Evolutionary conservation across 2,113 vertebrate species (phyloP), one percentile per base, ranked within the genome.

Genomic region (Corydoras sp.): DNA sequence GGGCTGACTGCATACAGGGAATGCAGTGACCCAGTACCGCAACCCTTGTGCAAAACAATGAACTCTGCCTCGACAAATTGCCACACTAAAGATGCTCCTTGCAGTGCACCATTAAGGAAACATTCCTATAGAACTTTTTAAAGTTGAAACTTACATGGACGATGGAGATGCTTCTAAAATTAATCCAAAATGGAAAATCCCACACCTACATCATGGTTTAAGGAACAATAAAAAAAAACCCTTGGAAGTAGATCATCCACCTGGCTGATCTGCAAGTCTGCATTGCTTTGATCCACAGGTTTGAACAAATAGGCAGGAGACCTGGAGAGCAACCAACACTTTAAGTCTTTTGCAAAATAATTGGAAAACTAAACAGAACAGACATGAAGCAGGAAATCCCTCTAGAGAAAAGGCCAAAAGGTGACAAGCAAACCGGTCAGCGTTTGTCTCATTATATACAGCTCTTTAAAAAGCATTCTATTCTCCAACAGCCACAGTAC

Each of bases 311-410:
- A 7, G 5, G 29, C 65, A 48, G 58, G 10, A 12, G 15, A 8
- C 64, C 43, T 61, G 64, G 56, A 54, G 64, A 56, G 6, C 11
- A 15, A 62, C 49, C 13, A 32, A 58, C 31, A 49, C 48, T 31
- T 62, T 61, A 31, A 59, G 65, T 43, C 65, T 55, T 18, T 55
- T 32, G 15, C 4, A 55, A 60, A 67, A 49, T 60, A 73, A 77
- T 65, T 60, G 51, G 59, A n/a, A 65, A 68, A 61, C 66, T 73
- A 64, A 77, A 69, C 76, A 30, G 58, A 68, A 31, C 15, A 68
- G 72, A 68, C 65, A 74, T 56, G 65, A n/a, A 56, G 29, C 62
- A 74, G 71, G 71, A 77, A 74, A 74, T 66, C 66, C 62, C 67
- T 70, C 58, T 53, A 58, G 50, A 31, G 58, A 18, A 58, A 35